Percentiles rank a stretch among this genome's conserved stretches.
phyloP scores from a whole-genome alignment of 2,888 invertebrate genomes.

The Athripsodes cinereus region DNA sequence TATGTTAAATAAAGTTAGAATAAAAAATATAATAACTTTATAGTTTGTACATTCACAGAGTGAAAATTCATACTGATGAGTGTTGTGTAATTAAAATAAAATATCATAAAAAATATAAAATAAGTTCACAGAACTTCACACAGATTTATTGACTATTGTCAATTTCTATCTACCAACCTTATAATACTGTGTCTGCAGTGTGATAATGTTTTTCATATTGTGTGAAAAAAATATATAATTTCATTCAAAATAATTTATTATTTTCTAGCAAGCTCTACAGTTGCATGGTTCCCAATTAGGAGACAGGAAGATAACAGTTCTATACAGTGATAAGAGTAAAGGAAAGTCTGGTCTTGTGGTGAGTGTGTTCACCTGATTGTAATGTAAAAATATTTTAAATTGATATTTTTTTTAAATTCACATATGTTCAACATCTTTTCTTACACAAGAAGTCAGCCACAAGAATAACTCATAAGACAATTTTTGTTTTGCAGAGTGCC shows the following conservation, averaged over 20 bases:
- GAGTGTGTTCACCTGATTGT: background rate
- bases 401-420: background rate
- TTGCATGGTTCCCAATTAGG: constrained; percentile 19
- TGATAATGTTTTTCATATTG: background rate
- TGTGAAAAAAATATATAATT: background rate
- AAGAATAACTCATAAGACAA: background rate
- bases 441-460: too few species aligned
- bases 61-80: too few species aligned
- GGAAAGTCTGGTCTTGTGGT: constrained; percentile 16
- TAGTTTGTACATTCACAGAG: too few species aligned
- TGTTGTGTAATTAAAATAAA: too few species aligned
- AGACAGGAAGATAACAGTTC: constrained; percentile 19
- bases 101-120: too few species aligned
- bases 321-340: constrained; percentile 20
- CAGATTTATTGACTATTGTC: too few species aligned
- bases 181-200: too few species aligned
- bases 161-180: too few species aligned
- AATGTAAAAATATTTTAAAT: background rate
- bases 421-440: too few species aligned
- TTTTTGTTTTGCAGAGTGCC: constrained; percentile 18
- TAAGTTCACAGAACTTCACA: too few species aligned
- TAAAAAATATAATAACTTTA: too few species aligned
- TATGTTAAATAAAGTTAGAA: too few species aligned
- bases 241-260: background rate
- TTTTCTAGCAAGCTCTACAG: constrained; percentile 19